A percentile compares a stretch with the other conserved stretches of the same genome.
These are phyloP conservation scores for Tetranychus piercei DNA, from an alignment of 2,888 invertebrate species.

Conservation along the genomic window DNA sequence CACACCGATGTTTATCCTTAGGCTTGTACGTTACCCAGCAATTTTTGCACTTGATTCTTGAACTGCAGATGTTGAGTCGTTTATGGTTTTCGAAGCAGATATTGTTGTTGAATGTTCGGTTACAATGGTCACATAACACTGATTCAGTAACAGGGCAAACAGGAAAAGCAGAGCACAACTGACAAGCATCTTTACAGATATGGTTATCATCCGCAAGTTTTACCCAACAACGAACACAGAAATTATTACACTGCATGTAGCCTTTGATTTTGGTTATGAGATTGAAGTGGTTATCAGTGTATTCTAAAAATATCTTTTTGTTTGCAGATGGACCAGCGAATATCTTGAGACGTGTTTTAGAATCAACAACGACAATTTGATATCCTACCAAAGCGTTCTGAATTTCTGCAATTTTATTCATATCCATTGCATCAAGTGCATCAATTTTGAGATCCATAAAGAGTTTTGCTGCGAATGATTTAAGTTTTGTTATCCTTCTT, in stretches of 20 bases:
- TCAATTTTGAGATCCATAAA: not conserved
- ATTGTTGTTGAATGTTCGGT: not conserved
- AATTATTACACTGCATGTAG: not conserved
- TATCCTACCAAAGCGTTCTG: not conserved
- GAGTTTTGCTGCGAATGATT: no score
- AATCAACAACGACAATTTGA: conserved; percentile 3
- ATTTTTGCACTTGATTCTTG: not conserved
- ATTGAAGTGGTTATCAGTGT: conserved; percentile 4
- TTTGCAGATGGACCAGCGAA: not conserved
- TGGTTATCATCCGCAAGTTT: not conserved
- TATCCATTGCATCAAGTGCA: not conserved
- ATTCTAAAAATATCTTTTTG: not conserved
- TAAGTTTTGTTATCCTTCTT: no score
- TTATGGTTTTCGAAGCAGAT: not conserved
- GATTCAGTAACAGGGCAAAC: not conserved
- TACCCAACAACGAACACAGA: not conserved
- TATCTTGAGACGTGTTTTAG: not conserved
- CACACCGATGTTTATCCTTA: not conserved
- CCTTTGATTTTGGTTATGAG: not conserved
- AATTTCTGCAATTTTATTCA: not conserved
- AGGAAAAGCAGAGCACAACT: not conserved
- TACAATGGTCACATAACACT: not conserved
- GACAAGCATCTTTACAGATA: not conserved
- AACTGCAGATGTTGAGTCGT: not conserved
- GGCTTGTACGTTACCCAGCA: not conserved